These are phyloP conservation scores for Steinernema feltiae DNA, from an alignment of 1,140 invertebrate genomes.

Conservation along the genomic window DNA sequence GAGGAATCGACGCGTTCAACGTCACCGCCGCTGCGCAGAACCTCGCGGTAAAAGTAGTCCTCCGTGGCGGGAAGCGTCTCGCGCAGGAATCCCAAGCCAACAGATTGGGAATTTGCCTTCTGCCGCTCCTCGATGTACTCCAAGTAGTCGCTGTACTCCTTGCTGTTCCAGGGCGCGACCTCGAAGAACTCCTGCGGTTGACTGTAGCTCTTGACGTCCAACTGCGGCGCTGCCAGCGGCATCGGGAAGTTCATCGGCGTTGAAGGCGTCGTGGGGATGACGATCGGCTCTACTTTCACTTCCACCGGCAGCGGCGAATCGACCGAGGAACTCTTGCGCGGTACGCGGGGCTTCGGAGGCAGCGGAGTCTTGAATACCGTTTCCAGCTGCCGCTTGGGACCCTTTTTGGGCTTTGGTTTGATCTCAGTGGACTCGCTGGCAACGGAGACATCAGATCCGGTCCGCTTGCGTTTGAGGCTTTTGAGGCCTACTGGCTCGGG, in stretches of 20 bases:
- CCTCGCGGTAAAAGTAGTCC: neutral
- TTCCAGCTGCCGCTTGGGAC: neutral
- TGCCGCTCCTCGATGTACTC: conserved; percentile 14
- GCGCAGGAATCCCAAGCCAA: neutral
- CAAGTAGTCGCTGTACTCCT: neutral
- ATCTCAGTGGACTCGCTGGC: neutral
- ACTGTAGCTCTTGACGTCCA: neutral
- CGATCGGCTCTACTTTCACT: neutral
- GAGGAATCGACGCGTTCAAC: neutral
- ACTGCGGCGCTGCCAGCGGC: neutral
- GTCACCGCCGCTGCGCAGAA: neutral
- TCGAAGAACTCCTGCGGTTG: neutral
- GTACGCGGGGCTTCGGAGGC: neutral
- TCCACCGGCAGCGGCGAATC: neutral
- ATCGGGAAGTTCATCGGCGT: neutral
- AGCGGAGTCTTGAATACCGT: neutral
- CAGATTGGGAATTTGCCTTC: neutral
- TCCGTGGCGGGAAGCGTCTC: neutral
- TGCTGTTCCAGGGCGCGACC: neutral
- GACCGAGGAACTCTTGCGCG: neutral
- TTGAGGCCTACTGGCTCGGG: neutral
- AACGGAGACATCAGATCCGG: neutral
- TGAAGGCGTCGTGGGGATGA: neutral
- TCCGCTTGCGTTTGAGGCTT: neutral
- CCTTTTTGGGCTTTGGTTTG: neutral